phyloP scores from a whole-genome alignment of 1,140 invertebrate species.

The Megathymus violae region DNA sequence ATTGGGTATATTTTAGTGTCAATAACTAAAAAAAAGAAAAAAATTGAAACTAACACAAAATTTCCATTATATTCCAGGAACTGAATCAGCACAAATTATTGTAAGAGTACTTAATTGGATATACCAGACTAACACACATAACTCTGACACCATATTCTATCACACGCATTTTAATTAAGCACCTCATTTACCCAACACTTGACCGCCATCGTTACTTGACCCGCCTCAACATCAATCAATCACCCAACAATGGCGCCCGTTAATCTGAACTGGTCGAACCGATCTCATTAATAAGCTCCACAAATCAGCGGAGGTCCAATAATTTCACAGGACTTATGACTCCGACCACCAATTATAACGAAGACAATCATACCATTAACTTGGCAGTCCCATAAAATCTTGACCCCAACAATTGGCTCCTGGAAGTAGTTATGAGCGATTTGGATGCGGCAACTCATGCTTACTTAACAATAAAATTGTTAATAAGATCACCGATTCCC shows the following conservation, averaged over 20 bases:
- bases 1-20: too few species aligned
- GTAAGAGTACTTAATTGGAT: background rate
- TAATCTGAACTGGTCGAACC: slow-evolving; percentile 13
- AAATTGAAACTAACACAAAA: too few species aligned
- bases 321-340: slow-evolving; percentile 41
- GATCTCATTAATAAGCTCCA: slow-evolving; percentile 30
- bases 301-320: slow-evolving; percentile 36
- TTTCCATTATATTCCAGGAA: too few species aligned
- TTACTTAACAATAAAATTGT: slow-evolving; percentile 2
- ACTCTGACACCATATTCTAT: background rate
- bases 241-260: slow-evolving; percentile 14
- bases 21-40: too few species aligned
- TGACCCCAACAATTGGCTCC: slow-evolving; percentile 22
- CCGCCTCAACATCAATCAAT: slow-evolving; percentile 18
- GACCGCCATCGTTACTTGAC: background rate
- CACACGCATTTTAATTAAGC: slow-evolving; percentile 19
- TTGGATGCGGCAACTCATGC: slow-evolving; percentile 28
- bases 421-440: slow-evolving; percentile 9
- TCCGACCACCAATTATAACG: slow-evolving; percentile 42
- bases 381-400: slow-evolving; percentile 29
- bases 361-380: slow-evolving; percentile 47
- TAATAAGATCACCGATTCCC: background rate
- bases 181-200: slow-evolving; percentile 16
- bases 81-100: too few species aligned
- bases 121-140: background rate